Percentiles rank a stretch among this genome's conserved stretches.
Conservation (phyloP, 2,113 vertebrate species). For the Ranitomeya imitator region DNA sequence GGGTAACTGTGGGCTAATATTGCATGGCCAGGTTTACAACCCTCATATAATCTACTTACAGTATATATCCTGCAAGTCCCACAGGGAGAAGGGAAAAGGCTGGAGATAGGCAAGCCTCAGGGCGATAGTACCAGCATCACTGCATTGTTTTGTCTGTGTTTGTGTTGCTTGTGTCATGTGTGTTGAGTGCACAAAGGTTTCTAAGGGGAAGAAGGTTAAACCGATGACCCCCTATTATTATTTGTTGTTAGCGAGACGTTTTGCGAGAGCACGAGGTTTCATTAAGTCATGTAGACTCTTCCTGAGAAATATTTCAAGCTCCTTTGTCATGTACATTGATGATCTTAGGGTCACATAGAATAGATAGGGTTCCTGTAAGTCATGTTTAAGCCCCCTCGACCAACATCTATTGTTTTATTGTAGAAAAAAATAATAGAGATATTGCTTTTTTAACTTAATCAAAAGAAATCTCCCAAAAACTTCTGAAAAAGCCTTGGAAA, state of each 20-base stretch:
- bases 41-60: too few relatives aligned
- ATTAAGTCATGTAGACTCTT: background rate
- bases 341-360: background rate
- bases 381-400: background rate
- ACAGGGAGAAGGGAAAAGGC: too few relatives aligned
- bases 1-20: too few relatives aligned
- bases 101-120: background rate
- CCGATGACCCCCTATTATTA: background rate
- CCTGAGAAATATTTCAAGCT: background rate
- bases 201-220: background rate
- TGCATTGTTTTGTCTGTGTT: background rate
- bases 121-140: background rate
- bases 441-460: too few relatives aligned
- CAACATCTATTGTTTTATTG: background rate
- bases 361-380: background rate
- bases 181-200: background rate
- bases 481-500: too few relatives aligned
- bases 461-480: too few relatives aligned
- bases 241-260: background rate
- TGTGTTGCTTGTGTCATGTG: background rate
- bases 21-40: too few relatives aligned
- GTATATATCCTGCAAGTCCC: too few relatives aligned
- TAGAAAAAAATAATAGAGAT: background rate
- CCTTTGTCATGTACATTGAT: background rate
- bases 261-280: background rate